Conservation (phyloP, 2,888 invertebrate species). For the Cantharis lateralis region DNA sequence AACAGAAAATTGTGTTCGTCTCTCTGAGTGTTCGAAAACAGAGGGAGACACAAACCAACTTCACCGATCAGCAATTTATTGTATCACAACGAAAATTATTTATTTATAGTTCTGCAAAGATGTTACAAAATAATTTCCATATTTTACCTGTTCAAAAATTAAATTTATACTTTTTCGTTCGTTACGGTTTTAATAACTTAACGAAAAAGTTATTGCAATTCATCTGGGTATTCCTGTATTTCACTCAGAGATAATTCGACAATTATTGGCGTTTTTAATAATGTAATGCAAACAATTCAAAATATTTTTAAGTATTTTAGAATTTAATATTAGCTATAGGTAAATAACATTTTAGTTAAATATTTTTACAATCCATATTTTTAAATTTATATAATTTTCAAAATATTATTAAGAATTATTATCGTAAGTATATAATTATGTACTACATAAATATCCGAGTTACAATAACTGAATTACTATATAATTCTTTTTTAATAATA, state of each 20-base stretch:
- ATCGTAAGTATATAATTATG: too few relatives aligned
- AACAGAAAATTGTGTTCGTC: neutral
- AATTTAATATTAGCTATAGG: neutral
- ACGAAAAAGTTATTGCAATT: neutral
- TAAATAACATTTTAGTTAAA: too few relatives aligned
- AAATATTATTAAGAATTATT: too few relatives aligned
- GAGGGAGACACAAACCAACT: neutral
- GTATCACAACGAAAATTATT: neutral
- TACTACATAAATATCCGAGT: too few relatives aligned
- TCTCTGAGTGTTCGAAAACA: neutral
- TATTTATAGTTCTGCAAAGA: neutral
- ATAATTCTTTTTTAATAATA: too few relatives aligned
- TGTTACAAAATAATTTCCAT: neutral
- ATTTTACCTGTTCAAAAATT: too few relatives aligned
- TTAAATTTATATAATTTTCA: too few relatives aligned
- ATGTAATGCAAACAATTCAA: neutral
- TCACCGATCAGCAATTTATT: neutral
- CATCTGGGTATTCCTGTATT: neutral
- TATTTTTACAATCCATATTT: too few relatives aligned
- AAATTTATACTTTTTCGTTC: neutral
- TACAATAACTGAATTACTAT: too few relatives aligned
- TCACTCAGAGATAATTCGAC: neutral
- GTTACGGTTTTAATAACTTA: neutral
- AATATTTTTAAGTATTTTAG: neutral
- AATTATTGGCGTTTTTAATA: neutral